Base-by-base conservation (phyloP, 23 tunicate genomes). In the Clavelina lepadiformis region DNA sequence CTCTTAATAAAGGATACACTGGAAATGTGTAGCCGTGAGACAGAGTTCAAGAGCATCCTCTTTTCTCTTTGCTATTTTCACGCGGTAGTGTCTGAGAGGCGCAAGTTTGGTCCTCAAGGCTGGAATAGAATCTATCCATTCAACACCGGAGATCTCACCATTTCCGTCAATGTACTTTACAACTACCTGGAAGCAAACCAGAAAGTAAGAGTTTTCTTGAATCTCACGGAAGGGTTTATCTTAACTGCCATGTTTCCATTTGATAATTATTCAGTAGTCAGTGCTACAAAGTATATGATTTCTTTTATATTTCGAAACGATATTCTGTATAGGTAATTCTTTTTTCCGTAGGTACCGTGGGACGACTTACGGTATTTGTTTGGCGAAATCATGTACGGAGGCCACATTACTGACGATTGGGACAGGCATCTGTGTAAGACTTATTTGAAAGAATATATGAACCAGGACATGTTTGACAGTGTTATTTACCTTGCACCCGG, bases 351-450 rank as follows among this genome's bases (percentile, higher is more conserved):
- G 97, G 98, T 91, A n/a, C 98, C 98, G 1, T 91, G 98, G 98
- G 98, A 91, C 61, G 98, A 91, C 33, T 47, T 91, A 27, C 84
- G 98, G n/a, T 91, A 91, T 55, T 76, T 91, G 68, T 91, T 91
- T 36, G 98, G 98, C 37, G 98, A 91, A 47, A 91, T 91, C 56
- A 91, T 91, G 98, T 91, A 91, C 84, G 98, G 98, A 21, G 98
- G 98, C 0, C 98, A 91, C 68, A 91, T 91, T 64, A 91, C 98
- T 49, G 98, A 91, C 35, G 98, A 91, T 41, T 91, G 98, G 98
- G 98, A 91, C 65, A 46, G 98, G 53, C 80, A 94, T 41, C 67
- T 91, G 36, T 91, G 98, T 67, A 65, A 73, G 33, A 91, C 98
- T 7, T 91, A 91, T 77, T 50, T 91, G 72, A 65, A 82, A 71